A percentile compares a stretch with the other conserved stretches of the same genome.
These are phyloP conservation scores for Pachliopta kotzebuea DNA, from an alignment of 2,888 invertebrate species.

Conservation along the genomic window DNA sequence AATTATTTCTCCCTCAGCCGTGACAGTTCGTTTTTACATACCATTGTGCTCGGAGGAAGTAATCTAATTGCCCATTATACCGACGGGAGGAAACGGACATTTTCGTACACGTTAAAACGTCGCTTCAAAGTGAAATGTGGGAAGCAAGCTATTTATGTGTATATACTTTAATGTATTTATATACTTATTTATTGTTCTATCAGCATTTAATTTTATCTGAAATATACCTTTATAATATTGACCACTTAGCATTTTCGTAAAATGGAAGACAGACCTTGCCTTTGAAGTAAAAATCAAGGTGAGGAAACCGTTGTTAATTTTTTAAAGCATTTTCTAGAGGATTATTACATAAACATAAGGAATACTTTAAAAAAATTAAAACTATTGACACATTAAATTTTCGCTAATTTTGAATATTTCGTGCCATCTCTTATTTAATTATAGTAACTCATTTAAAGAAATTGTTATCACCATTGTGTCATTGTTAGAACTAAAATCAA, in stretches of 20 bases:
- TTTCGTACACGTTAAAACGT: conserved; percentile 56
- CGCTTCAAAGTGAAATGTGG: conserved; percentile 38
- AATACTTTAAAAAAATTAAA: too few species aligned
- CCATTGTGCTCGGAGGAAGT: conserved; percentile 69
- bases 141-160: conserved; percentile 15
- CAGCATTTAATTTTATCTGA: not conserved
- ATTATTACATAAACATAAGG: too few species aligned
- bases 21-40: conserved; percentile 59
- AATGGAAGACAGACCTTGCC: too few species aligned
- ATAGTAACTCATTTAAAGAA: not conserved
- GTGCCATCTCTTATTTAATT: too few species aligned
- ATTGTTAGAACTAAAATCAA: not conserved
- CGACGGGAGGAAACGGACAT: conserved; percentile 59
- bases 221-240: not conserved
- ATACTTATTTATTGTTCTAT: not conserved
- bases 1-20: conserved; percentile 39
- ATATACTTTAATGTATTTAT: not conserved
- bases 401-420: too few species aligned
- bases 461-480: not conserved
- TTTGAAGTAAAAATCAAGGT: too few species aligned
- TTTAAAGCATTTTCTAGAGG: too few species aligned
- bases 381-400: too few species aligned
- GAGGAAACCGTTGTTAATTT: too few species aligned
- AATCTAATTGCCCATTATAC: conserved; percentile 65
- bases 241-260: not conserved